Evolutionary conservation across 2,888 invertebrate genomes (phyloP).

Genomic region (Cyclophora albipunctata): DNA sequence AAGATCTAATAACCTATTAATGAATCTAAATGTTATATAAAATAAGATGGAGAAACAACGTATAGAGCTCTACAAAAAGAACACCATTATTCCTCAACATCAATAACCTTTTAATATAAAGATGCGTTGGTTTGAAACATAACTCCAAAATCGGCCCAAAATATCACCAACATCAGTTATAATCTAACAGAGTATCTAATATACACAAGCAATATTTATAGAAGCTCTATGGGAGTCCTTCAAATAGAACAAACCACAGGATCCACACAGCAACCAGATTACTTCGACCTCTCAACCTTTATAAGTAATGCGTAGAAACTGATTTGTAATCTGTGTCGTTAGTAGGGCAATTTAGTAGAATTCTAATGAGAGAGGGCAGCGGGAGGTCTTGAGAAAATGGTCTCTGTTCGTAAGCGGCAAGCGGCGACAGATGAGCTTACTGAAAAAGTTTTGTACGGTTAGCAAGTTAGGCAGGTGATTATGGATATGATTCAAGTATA

Average conservation of each 20-base stretch:
- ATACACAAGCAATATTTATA: constrained; percentile 43
- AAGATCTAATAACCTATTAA: too few relatives aligned
- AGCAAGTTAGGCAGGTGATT: constrained; percentile 15
- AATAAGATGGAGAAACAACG: too few relatives aligned
- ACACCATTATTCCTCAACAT: too few relatives aligned
- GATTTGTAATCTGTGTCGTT: constrained; percentile 5
- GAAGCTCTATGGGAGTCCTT: constrained; percentile 43
- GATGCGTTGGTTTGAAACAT: too few relatives aligned
- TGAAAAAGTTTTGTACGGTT: constrained; percentile 52
- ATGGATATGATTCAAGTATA: too few relatives aligned
- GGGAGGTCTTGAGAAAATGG: constrained; percentile 37
- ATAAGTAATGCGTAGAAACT: constrained; percentile 3
- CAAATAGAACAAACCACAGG: constrained; percentile 52
- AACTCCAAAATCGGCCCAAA: too few relatives aligned
- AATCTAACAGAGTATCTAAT: constrained; percentile 21
- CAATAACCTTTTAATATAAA: too few relatives aligned
- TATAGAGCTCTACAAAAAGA: too few relatives aligned
- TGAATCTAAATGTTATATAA: too few relatives aligned
- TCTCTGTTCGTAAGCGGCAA: constrained; percentile 43
- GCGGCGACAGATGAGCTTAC: constrained; percentile 70
- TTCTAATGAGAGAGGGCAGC: constrained; percentile 13
- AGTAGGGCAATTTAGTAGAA: constrained; percentile 1
- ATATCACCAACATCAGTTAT: constrained; percentile 5
- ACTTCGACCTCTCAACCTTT: constrained; percentile 24
- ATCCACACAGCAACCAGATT: constrained; percentile 26